These are phyloP conservation scores for Pithys albifrons DNA, from an alignment of 2,113 vertebrate species.

Conservation along the genomic window DNA sequence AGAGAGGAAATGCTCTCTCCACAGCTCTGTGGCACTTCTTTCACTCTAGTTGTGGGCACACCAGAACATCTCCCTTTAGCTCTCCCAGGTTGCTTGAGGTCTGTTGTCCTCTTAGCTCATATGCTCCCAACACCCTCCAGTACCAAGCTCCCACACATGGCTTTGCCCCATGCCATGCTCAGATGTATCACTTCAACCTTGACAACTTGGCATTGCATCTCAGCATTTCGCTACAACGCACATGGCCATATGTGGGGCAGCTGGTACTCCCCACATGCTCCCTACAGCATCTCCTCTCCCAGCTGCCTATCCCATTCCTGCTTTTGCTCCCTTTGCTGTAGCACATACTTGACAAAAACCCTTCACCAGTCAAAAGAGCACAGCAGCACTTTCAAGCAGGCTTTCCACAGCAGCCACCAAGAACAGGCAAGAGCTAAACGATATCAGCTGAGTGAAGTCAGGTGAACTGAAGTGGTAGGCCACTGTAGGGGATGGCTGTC, in stretches of 20 bases:
- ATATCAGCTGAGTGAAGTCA: background rate
- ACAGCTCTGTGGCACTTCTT: background rate
- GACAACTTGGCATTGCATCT: rapidly evolving
- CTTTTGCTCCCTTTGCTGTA: background rate
- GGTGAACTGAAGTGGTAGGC: background rate
- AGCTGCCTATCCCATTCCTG: background rate
- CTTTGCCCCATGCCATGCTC: rapidly evolving
- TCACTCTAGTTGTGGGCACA: background rate
- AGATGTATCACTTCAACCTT: background rate
- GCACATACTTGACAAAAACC: background rate
- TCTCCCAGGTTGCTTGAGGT: background rate
- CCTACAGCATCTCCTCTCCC: background rate
- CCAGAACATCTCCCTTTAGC: background rate
- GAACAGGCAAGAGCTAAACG: background rate
- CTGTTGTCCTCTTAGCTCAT: background rate
- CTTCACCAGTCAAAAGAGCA: background rate
- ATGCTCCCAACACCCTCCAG: rapidly evolving
- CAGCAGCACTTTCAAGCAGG: background rate
- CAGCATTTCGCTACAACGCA: background rate
- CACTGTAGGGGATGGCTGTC: background rate
- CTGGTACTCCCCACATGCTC: background rate
- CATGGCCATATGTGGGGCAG: background rate
- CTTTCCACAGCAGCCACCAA: background rate
- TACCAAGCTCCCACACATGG: rapidly evolving
- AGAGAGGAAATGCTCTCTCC: background rate